Conservation (phyloP, 2,113 vertebrate genomes). For the Platysteira castanea region DNA sequence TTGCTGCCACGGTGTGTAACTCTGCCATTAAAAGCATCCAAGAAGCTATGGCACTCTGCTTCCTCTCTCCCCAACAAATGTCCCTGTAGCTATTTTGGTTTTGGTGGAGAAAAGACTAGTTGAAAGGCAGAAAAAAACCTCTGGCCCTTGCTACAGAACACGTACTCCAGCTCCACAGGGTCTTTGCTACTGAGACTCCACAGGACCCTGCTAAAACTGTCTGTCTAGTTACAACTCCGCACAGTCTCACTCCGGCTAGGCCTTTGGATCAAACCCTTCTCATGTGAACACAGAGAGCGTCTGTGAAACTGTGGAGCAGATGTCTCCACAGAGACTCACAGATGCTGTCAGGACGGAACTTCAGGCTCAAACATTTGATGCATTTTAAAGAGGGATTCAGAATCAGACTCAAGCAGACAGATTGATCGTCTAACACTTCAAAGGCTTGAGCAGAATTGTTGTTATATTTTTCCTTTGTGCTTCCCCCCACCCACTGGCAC, state of each 20-base stretch:
- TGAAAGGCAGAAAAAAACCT: conserved; percentile 63
- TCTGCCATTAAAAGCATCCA: conserved; percentile 17
- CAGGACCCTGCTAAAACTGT: conserved; percentile 68
- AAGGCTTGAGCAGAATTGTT: conserved; percentile 64
- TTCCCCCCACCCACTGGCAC: conserved; percentile 1
- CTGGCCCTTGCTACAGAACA: conserved; percentile 42
- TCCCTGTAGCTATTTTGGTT: conserved; percentile 17
- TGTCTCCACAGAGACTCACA: conserved; percentile 80
- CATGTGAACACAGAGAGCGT: conserved; percentile 72
- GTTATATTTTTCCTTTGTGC: conserved; percentile 65
- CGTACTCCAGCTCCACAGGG: conserved; percentile 60
- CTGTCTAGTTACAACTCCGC: conserved; percentile 67
- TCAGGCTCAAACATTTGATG: conserved; percentile 80
- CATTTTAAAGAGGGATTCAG: conserved; percentile 79
- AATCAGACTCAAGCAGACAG: conserved; percentile 77
- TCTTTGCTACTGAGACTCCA: conserved; percentile 67
- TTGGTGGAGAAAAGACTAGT: conserved; percentile 13
- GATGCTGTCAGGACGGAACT: conserved; percentile 77
- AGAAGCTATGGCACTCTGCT: conserved; percentile 9
- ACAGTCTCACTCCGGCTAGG: conserved; percentile 68
- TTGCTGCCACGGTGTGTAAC: not conserved
- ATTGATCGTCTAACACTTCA: conserved; percentile 78
- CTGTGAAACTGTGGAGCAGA: conserved; percentile 73
- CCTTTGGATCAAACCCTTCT: conserved; percentile 78
- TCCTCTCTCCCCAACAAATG: not conserved